Evolutionary conservation across 2,113 vertebrate species (phyloP).

Genomic region (Cercocebus atys): DNA sequence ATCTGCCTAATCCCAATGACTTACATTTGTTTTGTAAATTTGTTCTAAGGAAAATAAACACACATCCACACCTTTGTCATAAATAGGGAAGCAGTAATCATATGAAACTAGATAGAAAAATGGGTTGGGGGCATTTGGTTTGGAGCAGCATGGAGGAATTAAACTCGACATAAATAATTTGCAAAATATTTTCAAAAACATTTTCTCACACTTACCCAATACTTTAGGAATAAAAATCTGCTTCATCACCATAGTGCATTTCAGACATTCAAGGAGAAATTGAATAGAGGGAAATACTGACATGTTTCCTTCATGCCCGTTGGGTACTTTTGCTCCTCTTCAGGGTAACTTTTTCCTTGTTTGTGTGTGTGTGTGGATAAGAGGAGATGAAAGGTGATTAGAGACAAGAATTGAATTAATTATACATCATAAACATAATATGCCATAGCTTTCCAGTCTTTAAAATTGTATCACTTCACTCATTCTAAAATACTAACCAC

Average conservation of each 20-base stretch:
- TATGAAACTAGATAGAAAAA: background rate
- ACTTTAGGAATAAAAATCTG: background rate
- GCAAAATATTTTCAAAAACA: background rate
- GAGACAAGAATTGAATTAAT: background rate
- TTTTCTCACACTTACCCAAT: background rate
- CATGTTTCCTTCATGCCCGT: background rate
- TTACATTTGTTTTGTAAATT: background rate
- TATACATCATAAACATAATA: background rate
- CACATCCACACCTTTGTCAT: background rate
- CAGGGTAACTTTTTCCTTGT: background rate
- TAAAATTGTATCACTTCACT: background rate
- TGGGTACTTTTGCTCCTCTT: background rate
- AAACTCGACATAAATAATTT: background rate
- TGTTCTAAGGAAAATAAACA: background rate
- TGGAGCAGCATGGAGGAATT: background rate
- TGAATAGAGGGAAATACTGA: accelerated
- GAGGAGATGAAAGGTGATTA: background rate
- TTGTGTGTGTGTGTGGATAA: background rate
- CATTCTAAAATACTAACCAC: background rate
- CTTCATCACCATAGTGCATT: accelerated
- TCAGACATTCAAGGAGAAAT: accelerated
- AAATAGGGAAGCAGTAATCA: background rate
- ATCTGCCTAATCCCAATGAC: background rate
- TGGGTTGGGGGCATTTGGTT: background rate
- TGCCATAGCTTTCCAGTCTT: accelerated